Percentiles rank a stretch among this genome's conserved stretches.
These are phyloP conservation scores for Telmatochromis sp. DNA, from an alignment of 2,113 vertebrate species.

Conservation along the genomic window DNA sequence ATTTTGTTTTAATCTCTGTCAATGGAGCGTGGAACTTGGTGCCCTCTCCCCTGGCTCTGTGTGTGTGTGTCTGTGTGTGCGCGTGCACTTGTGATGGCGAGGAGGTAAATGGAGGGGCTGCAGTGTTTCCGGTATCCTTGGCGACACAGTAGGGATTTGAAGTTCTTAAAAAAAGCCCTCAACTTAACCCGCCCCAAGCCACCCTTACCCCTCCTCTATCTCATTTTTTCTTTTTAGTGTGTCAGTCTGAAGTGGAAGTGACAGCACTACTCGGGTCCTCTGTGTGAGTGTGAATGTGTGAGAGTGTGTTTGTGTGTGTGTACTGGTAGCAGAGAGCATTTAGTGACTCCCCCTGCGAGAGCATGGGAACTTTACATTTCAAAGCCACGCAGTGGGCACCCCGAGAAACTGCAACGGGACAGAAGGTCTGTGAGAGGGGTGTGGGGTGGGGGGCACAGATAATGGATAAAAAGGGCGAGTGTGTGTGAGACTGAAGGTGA, in stretches of 20 bases:
- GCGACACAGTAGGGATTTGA: constrained; percentile 64
- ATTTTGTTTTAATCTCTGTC: constrained; percentile 66
- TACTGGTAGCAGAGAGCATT: constrained; percentile 27
- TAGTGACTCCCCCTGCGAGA: constrained; percentile 49
- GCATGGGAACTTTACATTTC: constrained; percentile 69
- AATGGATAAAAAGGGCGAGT: not conserved
- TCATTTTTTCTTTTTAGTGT: constrained; percentile 58
- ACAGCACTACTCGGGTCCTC: constrained; percentile 33
- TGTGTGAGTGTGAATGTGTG: not conserved
- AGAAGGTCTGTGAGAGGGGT: not conserved
- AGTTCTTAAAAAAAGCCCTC: constrained; percentile 52
- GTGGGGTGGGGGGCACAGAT: not conserved
- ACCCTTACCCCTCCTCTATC: constrained; percentile 20
- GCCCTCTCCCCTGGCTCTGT: constrained; percentile 46
- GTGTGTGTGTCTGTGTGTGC: constrained; percentile 13
- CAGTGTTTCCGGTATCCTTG: constrained; percentile 75
- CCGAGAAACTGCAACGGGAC: constrained; percentile 18
- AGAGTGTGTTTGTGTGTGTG: not conserved
- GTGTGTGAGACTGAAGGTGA: constrained; percentile 46
- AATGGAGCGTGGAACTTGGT: constrained; percentile 62
- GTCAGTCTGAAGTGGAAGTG: constrained; percentile 70
- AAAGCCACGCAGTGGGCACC: constrained; percentile 50
- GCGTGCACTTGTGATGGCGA: not conserved
- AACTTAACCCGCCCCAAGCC: constrained; percentile 47
- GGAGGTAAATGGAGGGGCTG: constrained; percentile 52